Evolutionary conservation across 2,888 invertebrate species (phyloP).

Genomic region (Drosophila demipolita): DNA sequence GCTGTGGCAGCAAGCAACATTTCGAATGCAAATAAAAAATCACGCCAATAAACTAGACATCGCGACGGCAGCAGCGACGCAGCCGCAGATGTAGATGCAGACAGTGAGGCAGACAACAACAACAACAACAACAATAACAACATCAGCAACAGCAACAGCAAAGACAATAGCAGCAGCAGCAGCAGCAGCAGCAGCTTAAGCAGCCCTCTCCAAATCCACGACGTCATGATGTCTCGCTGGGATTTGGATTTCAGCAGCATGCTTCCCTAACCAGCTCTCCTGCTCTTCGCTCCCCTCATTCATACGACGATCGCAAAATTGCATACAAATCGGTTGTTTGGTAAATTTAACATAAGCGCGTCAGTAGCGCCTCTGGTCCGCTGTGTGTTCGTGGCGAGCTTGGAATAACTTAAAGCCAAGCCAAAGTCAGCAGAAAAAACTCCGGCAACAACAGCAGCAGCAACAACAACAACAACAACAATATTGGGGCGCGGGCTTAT

Average conservation of each 20-base stretch:
- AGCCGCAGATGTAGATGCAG: slow-evolving; percentile 30
- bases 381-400: slow-evolving; percentile 65
- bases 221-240: slow-evolving; percentile 83
- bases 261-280: not conserved
- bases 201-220: slow-evolving; percentile 59
- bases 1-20: slow-evolving; percentile 48
- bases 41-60: slow-evolving; percentile 84
- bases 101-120: slow-evolving; percentile 39
- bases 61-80: slow-evolving; percentile 66
- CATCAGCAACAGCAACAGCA: slow-evolving; percentile 48
- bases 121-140: slow-evolving; percentile 37
- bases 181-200: slow-evolving; percentile 15
- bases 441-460: slow-evolving; percentile 9
- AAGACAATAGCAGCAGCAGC: slow-evolving; percentile 28
- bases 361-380: slow-evolving; percentile 76
- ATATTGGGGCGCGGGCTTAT: slow-evolving; percentile 52
- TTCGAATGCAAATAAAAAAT: slow-evolving; percentile 83
- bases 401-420: slow-evolving; percentile 72
- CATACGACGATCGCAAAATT: slow-evolving; percentile 61
- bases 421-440: slow-evolving; percentile 32
- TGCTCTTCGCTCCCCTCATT: not conserved
- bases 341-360: slow-evolving; percentile 80
- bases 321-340: slow-evolving; percentile 83
- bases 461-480: slow-evolving; percentile 31
- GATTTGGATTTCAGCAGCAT: slow-evolving; percentile 71